These are phyloP conservation scores for Myocastor coypus DNA, from an alignment of 2,113 vertebrate species.

Conservation along the genomic window DNA sequence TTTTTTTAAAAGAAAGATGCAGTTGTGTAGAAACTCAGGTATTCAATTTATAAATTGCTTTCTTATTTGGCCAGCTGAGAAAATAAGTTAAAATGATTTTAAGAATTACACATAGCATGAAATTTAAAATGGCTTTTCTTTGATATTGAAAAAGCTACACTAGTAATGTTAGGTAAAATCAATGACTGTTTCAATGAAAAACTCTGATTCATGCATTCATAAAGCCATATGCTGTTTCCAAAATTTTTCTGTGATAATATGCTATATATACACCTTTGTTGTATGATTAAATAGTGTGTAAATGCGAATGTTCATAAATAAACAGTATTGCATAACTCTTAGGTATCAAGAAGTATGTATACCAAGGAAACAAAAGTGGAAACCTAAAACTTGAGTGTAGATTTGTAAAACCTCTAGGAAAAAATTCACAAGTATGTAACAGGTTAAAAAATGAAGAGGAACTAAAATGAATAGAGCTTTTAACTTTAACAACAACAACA, in stretches of 20 bases:
- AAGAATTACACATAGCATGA: conserved; percentile 2
- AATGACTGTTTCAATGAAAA: background rate
- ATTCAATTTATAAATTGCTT: background rate
- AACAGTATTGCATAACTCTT: background rate
- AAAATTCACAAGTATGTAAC: background rate
- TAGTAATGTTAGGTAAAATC: background rate
- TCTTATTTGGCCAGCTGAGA: background rate
- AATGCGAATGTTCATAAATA: background rate
- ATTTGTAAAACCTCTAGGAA: background rate
- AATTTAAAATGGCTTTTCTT: background rate
- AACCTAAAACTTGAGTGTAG: background rate
- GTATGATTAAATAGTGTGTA: background rate
- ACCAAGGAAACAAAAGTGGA: background rate
- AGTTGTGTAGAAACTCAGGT: background rate
- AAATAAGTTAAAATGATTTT: background rate
- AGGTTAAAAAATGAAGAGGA: background rate
- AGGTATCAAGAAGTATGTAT: background rate
- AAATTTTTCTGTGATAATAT: background rate
- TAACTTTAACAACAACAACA: background rate
- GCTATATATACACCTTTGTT: background rate
- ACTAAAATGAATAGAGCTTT: background rate
- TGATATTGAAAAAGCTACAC: background rate
- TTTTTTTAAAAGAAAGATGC: background rate
- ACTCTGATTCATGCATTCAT: background rate
- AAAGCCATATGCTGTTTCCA: background rate